A percentile compares a stretch with the other conserved stretches of the same genome.
phyloP scores from a whole-genome alignment of 2,888 invertebrate genomes.

The Amiota mariae region DNA sequence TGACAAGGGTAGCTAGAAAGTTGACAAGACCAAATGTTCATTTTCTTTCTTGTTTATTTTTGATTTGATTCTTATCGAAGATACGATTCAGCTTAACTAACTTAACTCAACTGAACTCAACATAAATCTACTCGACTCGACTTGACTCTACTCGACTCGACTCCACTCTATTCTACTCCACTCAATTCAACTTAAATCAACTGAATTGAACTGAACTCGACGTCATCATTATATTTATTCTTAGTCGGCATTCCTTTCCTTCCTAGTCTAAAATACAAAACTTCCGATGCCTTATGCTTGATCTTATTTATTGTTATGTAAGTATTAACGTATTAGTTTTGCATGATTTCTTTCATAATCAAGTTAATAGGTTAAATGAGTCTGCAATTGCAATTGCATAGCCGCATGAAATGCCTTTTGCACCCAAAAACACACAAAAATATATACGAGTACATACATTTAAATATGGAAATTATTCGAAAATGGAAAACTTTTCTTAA shows the following conservation, averaged over 20 bases:
- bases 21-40: too few species aligned
- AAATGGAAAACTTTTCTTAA: too few species aligned
- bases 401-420: neutral
- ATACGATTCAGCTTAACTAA: neutral
- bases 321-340: conserved; percentile 12
- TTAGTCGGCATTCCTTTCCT: neutral
- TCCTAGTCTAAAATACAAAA: too few species aligned
- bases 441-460: too few species aligned
- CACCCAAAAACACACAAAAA: too few species aligned
- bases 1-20: too few species aligned
- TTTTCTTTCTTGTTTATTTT: too few species aligned
- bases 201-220: neutral
- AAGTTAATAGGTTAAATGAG: conserved; percentile 11
- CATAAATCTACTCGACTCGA: neutral
- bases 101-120: neutral
- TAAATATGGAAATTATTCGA: too few species aligned
- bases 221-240: neutral
- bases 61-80: neutral
- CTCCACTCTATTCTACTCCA: neutral
- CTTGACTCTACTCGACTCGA: neutral
- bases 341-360: conserved; percentile 20
- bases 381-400: neutral
- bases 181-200: neutral
- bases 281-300: neutral
- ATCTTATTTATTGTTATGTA: neutral